Base-by-base conservation (phyloP, 2,888 invertebrate species). In the Hirtodrosophila histrioides region DNA sequence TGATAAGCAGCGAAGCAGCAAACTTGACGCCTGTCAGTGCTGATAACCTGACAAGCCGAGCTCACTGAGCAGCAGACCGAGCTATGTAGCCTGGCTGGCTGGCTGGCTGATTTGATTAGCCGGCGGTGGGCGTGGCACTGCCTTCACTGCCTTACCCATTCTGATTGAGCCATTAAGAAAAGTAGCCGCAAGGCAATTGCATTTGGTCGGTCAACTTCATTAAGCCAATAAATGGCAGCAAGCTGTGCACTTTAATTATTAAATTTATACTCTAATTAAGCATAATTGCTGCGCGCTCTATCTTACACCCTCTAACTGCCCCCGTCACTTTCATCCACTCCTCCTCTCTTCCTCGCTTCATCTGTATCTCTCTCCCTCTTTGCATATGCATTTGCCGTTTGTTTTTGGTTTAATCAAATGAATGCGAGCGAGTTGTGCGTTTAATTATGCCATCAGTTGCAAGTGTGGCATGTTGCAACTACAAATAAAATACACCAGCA, bases 161-260 rank as follows among this genome's bases (percentile, higher is more conserved):
- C 10, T 7, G 55, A 61, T 70, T 71, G 60, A 70, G 54, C 44
- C n/a, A 51, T 60, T 23, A n/a, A 37, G 49, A 63, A 11, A 46
- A 9, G 36, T 29, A 29, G 35, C 35, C 10, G 49, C 6, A 24
- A 12, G 17, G 11, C 40, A 56, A 72, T 55, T 60, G 56, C 54
- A 53, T 44, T 49, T 50, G 37, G 63, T 60, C 82, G 85, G 78
- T 84, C 80, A 81, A 82, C 82, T 85, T 85, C 68, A 78, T 80
- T 80, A 80, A 81, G 65, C 65, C 75, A 81, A 81, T 79, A 45
- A 69, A 69, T 63, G 48, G 35, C 41, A 54, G 31, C 50, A 61
- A 65, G 46, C 57, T 54, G 50, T 64, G 64, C 67, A 67, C 60
- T 68, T 83, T 76, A 68, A 69, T 63, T 68, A 82, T 82, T 86